These are phyloP conservation scores for Homarus americanus DNA, from an alignment of 1,140 invertebrate species.

Conservation along the genomic window DNA sequence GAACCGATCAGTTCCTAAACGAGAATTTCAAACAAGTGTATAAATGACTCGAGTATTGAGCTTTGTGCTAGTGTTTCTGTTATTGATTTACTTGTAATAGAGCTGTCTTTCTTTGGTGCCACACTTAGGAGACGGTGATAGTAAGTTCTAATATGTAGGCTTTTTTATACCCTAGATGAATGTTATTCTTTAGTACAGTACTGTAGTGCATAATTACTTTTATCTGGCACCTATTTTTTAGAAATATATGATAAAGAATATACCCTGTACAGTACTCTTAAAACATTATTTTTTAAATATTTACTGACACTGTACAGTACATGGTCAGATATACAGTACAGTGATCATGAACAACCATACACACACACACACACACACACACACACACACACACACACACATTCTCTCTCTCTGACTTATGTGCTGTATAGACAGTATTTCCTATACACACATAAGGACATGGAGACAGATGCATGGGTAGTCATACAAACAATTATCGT, in stretches of 20 bases:
- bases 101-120: conserved; percentile 68
- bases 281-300: too few species aligned
- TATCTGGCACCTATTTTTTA: neutral
- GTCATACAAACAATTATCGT: neutral
- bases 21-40: conserved; percentile 1
- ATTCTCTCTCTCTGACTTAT: too few species aligned
- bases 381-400: too few species aligned
- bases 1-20: too few species aligned
- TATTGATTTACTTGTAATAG: conserved; percentile 67
- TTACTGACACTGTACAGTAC: too few species aligned
- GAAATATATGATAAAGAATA: neutral
- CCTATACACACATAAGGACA: too few species aligned
- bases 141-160: conserved; percentile 45
- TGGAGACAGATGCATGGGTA: neutral
- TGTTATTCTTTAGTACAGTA: neutral
- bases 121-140: conserved; percentile 71
- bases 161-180: neutral
- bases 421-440: too few species aligned
- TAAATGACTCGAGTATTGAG: conserved; percentile 33
- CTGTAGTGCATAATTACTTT: neutral
- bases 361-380: too few species aligned
- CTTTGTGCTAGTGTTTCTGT: conserved; percentile 35
- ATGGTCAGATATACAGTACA: too few species aligned
- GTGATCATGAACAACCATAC: too few species aligned
- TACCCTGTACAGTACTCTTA: neutral